Base-by-base conservation (phyloP, 2,888 invertebrate genomes). In the Oxytorus armatus region DNA sequence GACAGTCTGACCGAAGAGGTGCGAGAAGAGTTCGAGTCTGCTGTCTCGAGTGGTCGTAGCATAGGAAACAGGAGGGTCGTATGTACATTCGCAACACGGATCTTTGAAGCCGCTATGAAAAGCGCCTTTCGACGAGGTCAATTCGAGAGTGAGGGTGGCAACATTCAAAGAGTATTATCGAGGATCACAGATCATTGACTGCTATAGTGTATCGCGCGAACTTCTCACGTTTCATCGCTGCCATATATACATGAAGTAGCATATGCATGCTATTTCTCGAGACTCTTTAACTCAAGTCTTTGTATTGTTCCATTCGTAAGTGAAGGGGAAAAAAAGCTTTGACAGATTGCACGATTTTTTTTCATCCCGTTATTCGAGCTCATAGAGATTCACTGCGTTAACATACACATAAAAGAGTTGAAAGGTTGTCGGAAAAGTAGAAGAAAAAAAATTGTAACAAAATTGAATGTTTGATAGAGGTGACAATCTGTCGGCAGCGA, bases 1-100 rank as follows among this genome's bases (percentile, higher is more conserved):
- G 39, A 33, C 29, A 57, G 39, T 53, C 0, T 8, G 23, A n/a
- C n/a, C 44, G 33, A 29, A 18, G 18, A 8, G 33, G 11, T 18
- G n/a, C 4, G 18, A n/a, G 11, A 25, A 49, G 47, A 23, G 29
- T 51, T 61, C 55, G 33, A 74, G 74, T 55, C 25, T 69, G 18
- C 14, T 8, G 61, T 68, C 53, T 78, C 68, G 65, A 77, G 65
- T 49, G 61, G 51, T 53, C 8, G 44, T 16, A 44, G 68, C 14
- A 51, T 36, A 42, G 51, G 33, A 59, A 51, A 49, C 23, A 61
- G 49, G 29, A 63, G 21, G 51, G 23, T 42, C 14, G 36, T 21
- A 49, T 44, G 10, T 29, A 61, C 39, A 36, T 44, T n/a, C 8
- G 11, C 11, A 23, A 68, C 16, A 16, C 21, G 42, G 55, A 36